Evolutionary conservation across 2,888 invertebrate genomes (phyloP).

Genomic region (Teinopalpus imperialis): DNA sequence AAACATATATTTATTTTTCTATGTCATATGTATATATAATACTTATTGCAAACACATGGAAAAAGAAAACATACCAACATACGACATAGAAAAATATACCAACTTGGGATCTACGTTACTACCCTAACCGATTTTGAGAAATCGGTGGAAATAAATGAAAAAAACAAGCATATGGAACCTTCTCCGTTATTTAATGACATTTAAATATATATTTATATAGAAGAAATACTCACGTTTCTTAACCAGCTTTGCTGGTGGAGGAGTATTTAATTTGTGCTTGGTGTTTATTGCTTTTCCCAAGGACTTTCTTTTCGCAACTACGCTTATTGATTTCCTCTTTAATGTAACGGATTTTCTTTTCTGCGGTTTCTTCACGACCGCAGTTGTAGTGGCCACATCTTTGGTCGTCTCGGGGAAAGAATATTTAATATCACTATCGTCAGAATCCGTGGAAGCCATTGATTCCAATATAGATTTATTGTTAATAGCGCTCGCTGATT

Average conservation of each 20-base stretch:
- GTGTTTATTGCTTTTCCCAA: slow-evolving; percentile 45
- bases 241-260: slow-evolving; percentile 46
- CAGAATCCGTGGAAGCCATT: slow-evolving; percentile 59
- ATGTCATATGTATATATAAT: no score
- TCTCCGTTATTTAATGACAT: no score
- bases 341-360: slow-evolving; percentile 48
- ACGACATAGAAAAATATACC: no score
- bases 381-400: slow-evolving; percentile 10
- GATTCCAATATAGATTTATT: slow-evolving; percentile 36
- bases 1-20: no score
- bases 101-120: no score
- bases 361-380: slow-evolving; percentile 35
- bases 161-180: no score
- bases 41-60: no score
- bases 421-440: slow-evolving; percentile 73
- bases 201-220: no score
- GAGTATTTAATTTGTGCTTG: slow-evolving; percentile 45
- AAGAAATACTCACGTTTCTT: slow-evolving; percentile 61
- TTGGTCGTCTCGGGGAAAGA: slow-evolving; percentile 58
- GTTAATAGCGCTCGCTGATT: neutral
- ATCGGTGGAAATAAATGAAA: no score
- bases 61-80: no score
- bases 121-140: no score
- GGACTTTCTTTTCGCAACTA: slow-evolving; percentile 65
- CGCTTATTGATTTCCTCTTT: slow-evolving; percentile 59